phyloP scores from a whole-genome alignment of 1,140 invertebrate genomes.

The Odontomachus brunneus region DNA sequence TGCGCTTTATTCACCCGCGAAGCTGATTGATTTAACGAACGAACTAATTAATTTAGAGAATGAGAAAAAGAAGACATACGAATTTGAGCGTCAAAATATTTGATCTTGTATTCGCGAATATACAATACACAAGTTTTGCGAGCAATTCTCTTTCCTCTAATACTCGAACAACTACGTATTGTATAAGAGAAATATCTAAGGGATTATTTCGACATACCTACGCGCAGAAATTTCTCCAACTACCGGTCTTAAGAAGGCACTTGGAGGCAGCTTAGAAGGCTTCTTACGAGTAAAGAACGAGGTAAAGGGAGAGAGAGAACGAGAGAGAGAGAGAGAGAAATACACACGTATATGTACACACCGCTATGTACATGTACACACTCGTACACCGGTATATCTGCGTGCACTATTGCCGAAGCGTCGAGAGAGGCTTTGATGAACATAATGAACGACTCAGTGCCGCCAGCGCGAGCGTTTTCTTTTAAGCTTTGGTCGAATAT shows the following conservation, averaged over 20 bases:
- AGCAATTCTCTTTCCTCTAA: slow-evolving; percentile 19
- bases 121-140: too few species aligned
- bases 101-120: neutral
- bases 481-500: slow-evolving; percentile 51
- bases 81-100: neutral
- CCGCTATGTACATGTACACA: neutral
- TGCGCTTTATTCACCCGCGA: neutral
- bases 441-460: slow-evolving; percentile 51
- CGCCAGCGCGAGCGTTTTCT: slow-evolving; percentile 55
- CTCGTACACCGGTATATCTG: slow-evolving; percentile 16
- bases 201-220: slow-evolving; percentile 52
- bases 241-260: slow-evolving; percentile 57
- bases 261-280: slow-evolving; percentile 54
- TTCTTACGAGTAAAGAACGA: slow-evolving; percentile 54
- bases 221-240: slow-evolving; percentile 60
- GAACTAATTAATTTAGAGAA: neutral
- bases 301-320: slow-evolving; percentile 18
- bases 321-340: slow-evolving; percentile 20
- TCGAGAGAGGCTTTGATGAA: slow-evolving; percentile 55
- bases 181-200: slow-evolving; percentile 56
- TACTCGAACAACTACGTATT: slow-evolving; percentile 41
- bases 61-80: neutral
- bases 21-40: neutral
- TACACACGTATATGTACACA: neutral
- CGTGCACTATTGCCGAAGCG: slow-evolving; percentile 30